Conservation (phyloP, 2,113 vertebrate species). For the Sprattus sprattus region DNA sequence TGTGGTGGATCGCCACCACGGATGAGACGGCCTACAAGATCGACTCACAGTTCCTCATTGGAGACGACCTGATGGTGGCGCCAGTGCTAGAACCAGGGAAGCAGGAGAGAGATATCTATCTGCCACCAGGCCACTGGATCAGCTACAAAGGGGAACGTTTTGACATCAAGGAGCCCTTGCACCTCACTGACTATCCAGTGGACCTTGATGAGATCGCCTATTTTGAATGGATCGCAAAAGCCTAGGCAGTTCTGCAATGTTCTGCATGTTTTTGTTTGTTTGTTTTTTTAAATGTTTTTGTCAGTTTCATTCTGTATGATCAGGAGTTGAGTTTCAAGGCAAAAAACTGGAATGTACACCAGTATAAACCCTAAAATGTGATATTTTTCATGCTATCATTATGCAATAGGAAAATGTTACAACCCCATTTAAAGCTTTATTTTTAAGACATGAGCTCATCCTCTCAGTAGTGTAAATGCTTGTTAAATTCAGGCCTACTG, state of each 20-base stretch:
- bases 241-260: not conserved
- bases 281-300: no score
- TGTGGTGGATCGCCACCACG: conserved; percentile 94
- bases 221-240: conserved; percentile 78
- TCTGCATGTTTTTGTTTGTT: not conserved
- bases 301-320: not conserved
- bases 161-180: conserved; percentile 83
- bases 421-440: not conserved
- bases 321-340: not conserved
- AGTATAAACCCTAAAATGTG: conserved; percentile 1
- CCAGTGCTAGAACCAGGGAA: conserved; percentile 92
- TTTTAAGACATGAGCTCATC: not conserved
- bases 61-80: conserved; percentile 94
- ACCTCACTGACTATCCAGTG: conserved; percentile 88
- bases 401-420: conserved; percentile 9
- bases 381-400: not conserved
- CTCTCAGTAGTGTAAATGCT: not conserved
- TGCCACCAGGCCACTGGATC: conserved; percentile 88
- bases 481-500: not conserved
- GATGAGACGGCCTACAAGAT: conserved; percentile 86
- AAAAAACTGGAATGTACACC: not conserved
- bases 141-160: conserved; percentile 95
- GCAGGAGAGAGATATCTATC: conserved; percentile 91
- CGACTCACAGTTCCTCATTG: conserved; percentile 95
- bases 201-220: conserved; percentile 93